Evolutionary conservation across 2,888 invertebrate genomes (phyloP).

Genomic region (Pyralis farinalis): DNA sequence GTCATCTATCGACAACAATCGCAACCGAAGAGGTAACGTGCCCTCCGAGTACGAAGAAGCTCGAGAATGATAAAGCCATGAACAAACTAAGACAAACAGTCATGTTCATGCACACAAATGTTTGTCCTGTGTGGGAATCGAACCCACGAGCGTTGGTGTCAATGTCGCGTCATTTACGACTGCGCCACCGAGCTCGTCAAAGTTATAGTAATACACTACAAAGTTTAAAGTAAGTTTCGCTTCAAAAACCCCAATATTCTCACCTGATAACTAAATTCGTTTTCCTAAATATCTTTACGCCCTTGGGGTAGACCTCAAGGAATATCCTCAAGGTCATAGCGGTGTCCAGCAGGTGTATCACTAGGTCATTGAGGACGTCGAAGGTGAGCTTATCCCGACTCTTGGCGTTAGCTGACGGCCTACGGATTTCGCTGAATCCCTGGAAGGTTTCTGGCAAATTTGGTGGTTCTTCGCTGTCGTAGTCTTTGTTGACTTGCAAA

Average conservation of each 20-base stretch:
- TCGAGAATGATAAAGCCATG: too few relatives aligned
- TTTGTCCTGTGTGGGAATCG: too few relatives aligned
- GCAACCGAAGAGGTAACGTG: too few relatives aligned
- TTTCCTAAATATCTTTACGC: slow-evolving; percentile 73
- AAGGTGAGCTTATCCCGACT: slow-evolving; percentile 56
- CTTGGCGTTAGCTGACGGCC: slow-evolving; percentile 41
- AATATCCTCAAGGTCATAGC: slow-evolving; percentile 85
- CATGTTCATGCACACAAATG: too few relatives aligned
- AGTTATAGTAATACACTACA: too few relatives aligned
- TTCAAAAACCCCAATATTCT: slow-evolving; percentile 30
- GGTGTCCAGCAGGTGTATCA: slow-evolving; percentile 85
- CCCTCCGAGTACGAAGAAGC: too few relatives aligned
- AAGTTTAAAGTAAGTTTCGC: too few relatives aligned
- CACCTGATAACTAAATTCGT: slow-evolving; percentile 81
- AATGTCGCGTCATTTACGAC: too few relatives aligned
- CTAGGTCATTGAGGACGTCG: slow-evolving; percentile 82
- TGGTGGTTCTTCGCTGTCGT: slow-evolving; percentile 61
- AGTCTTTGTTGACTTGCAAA: slow-evolving; percentile 73
- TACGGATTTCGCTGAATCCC: slow-evolving; percentile 62
- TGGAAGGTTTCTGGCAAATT: slow-evolving; percentile 71
- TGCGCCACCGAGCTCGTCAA: too few relatives aligned
- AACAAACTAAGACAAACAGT: too few relatives aligned
- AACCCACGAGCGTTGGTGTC: too few relatives aligned
- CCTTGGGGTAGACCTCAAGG: slow-evolving; percentile 83
- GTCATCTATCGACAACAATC: too few relatives aligned